Evolutionary conservation across 2,888 invertebrate species (phyloP).

Genomic region (Pristionchus mayeri): DNA sequence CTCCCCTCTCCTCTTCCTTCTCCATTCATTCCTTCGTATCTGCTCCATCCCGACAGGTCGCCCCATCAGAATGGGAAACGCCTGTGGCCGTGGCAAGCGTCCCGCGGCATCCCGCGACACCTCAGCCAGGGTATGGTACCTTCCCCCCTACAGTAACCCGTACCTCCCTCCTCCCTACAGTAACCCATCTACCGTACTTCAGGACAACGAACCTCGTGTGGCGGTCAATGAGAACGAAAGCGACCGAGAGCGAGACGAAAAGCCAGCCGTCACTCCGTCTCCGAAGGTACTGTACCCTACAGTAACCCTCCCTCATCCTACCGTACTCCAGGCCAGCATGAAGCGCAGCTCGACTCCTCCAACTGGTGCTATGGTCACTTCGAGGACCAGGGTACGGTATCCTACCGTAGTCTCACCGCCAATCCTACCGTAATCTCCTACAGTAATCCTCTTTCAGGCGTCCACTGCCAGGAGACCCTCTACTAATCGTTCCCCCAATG

Average conservation of each 20-base stretch:
- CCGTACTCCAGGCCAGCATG: not conserved
- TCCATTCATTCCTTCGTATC: slow-evolving; percentile 2
- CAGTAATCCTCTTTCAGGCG: not conserved
- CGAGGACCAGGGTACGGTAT: no score
- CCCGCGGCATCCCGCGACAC: not conserved
- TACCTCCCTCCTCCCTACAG: not conserved
- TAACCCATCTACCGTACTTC: not conserved
- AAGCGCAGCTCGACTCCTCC: not conserved
- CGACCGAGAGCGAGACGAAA: not conserved
- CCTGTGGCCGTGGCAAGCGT: not conserved
- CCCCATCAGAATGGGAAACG: not conserved
- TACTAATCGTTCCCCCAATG: not conserved
- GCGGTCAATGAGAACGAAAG: not conserved
- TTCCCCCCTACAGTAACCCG: not conserved
- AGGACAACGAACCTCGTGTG: no score
- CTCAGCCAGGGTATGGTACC: not conserved
- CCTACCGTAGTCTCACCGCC: not conserved
- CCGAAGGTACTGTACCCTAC: not conserved
- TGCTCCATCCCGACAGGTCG: not conserved
- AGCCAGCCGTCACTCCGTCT: no score
- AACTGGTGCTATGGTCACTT: not conserved
- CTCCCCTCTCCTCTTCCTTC: not conserved
- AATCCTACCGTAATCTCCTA: not conserved
- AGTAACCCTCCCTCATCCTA: not conserved
- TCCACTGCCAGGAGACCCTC: not conserved